Evolutionary conservation across 2,797 vertebrate genomes (phyloP).

Genomic region (Caiman crocodilus): DNA sequence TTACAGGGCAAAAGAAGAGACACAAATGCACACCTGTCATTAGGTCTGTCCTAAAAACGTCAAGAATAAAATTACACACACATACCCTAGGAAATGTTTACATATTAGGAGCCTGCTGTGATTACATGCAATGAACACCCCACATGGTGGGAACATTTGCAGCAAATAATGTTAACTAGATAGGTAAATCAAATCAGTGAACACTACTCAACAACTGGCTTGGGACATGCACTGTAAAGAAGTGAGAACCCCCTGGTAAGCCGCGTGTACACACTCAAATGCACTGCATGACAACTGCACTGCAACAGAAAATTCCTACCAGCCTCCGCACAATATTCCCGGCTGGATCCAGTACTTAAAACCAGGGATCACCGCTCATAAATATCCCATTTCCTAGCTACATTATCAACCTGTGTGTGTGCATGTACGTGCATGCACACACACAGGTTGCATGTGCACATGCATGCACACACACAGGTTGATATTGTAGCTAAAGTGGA

Average conservation of each 20-base stretch:
- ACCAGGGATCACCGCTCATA: not conserved
- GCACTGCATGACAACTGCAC: slow-evolving; percentile 15
- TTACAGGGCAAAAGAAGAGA: no score
- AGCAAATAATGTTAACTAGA: not conserved
- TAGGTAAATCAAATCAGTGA: slow-evolving; percentile 15
- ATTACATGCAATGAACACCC: no score
- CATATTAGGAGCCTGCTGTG: not conserved
- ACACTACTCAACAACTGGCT: slow-evolving; percentile 59
- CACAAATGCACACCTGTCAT: no score
- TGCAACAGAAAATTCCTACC: slow-evolving; percentile 39
- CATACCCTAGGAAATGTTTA: not conserved
- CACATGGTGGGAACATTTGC: not conserved
- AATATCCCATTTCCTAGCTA: not conserved
- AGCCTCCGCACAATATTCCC: not conserved
- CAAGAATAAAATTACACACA: not conserved
- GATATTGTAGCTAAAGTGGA: not conserved
- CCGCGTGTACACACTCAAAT: slow-evolving; percentile 17
- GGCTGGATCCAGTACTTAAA: not conserved
- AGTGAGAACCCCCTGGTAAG: not conserved
- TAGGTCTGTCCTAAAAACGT: not conserved
- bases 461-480: not conserved
- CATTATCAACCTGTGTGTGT: no score
- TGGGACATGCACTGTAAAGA: slow-evolving; percentile 43
- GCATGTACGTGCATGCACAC: not conserved
- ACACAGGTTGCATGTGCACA: no score